Evolutionary conservation across 2,797 vertebrate species (phyloP).

Genomic region (Hybognathus amarus): DNA sequence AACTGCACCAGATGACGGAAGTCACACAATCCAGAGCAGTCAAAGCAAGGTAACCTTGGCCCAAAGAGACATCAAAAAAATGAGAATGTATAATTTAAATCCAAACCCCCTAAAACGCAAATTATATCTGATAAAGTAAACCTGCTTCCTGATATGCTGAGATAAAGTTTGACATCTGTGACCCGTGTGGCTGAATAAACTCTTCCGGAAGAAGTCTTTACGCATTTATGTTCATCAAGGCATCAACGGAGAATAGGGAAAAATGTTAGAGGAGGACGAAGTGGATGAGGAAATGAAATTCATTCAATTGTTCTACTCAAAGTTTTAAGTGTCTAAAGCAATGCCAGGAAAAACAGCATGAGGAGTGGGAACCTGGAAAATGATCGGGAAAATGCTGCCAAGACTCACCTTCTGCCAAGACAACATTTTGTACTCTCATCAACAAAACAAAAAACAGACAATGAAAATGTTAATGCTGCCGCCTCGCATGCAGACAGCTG

Average conservation of each 20-base stretch:
- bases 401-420: conserved; percentile 20
- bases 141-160: not conserved
- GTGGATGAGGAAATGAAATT: conserved; percentile 68
- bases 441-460: conserved; percentile 25
- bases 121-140: not conserved
- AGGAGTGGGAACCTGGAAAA: conserved; percentile 44
- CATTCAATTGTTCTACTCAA: conserved; percentile 54
- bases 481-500: not conserved
- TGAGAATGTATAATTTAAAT: not conserved
- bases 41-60: conserved; percentile 19
- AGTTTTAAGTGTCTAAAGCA: conserved; percentile 56
- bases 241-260: conserved; percentile 30
- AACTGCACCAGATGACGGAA: not conserved
- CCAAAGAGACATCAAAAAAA: not conserved
- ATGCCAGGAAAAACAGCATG: conserved; percentile 37
- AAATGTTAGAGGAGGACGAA: conserved; percentile 55
- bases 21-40: conserved; percentile 38
- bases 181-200: not conserved
- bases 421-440: conserved; percentile 22
- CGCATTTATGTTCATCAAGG: conserved; percentile 4
- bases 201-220: not conserved
- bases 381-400: not conserved
- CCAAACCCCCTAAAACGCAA: not conserved
- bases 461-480: not conserved
- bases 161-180: not conserved